Evolutionary conservation across 2,113 vertebrate genomes (phyloP).

Genomic region (Perognathus longimembris): DNA sequence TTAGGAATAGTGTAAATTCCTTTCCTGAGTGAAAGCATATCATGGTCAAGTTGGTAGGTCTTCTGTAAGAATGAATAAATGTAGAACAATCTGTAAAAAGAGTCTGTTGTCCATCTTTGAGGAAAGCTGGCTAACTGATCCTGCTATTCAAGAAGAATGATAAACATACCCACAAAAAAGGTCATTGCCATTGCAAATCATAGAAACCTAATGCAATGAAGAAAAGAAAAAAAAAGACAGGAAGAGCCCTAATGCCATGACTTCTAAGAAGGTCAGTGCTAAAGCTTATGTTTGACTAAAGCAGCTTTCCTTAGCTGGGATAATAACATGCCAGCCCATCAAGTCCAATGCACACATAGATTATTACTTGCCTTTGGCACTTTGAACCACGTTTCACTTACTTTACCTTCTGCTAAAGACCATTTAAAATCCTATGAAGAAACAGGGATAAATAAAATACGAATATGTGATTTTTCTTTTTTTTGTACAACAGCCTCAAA

Average conservation of each 20-base stretch:
- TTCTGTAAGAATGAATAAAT: background rate
- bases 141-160: background rate
- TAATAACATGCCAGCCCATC: background rate
- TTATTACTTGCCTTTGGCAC: slow-evolving; percentile 25
- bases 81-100: background rate
- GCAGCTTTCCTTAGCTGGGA: slow-evolving; percentile 20
- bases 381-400: slow-evolving; percentile 24
- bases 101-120: slow-evolving; percentile 6
- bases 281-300: slow-evolving; percentile 34
- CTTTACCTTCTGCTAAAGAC: slow-evolving; percentile 59
- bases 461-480: slow-evolving; percentile 3
- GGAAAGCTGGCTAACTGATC: background rate
- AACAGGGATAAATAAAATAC: slow-evolving; percentile 27
- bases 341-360: background rate
- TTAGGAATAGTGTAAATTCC: background rate
- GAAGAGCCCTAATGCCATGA: background rate
- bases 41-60: background rate
- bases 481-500: background rate
- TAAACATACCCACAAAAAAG: background rate
- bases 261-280: slow-evolving; percentile 28
- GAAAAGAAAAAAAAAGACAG: background rate
- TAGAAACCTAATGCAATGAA: background rate
- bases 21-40: background rate
- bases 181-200: background rate
- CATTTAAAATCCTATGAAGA: slow-evolving; percentile 54